Base-by-base conservation (phyloP, 2,888 invertebrate species). In the Ennomos erosarius region DNA sequence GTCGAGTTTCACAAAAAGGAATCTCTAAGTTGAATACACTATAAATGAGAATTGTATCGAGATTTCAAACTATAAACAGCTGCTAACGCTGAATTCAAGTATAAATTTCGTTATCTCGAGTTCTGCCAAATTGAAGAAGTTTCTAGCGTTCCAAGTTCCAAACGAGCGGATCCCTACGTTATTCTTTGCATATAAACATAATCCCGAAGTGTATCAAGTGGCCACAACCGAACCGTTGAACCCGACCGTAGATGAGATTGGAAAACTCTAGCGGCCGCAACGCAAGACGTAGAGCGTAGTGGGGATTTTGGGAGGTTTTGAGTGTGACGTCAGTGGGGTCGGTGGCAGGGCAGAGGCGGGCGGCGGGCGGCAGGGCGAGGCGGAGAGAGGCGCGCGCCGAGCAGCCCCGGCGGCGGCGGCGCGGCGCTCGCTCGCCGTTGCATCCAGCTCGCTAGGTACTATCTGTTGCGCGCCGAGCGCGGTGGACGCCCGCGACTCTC, bases 401-500 rank as follows among this genome's bases (percentile, higher is more conserved):
- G 74, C 75, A 71, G 71, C 74, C 73, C 74, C 71, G 67, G 74
- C 64, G 69, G 71, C 74, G 68, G 66, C 69, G 74, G 70, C 71
- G 66, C 69, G 74, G 70, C 71, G 69, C 56, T 52, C 69, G 69
- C 68, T 26, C 70, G 63, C 67, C 69, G 68, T 59, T 65, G 64
- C 67, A 69, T 70, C 70, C 71, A 78, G 74, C 81, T 80, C 80
- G 78, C 74, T 81, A 77, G 67, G 73, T 76, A 77, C 78, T 82
- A 87, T 84, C 88, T 88, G 88, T 86, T 86, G 88, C 89, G 86
- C 90, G 85, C 82, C 80, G 87, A 81, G 81, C 87, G 87, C 87
- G 84, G 83, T 81, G 78, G 80, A 81, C 86, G 90, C 86, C 82
- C 79, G 68, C 63, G 68, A 62, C 69, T 69, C 63, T 37, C 65